Base-by-base conservation (phyloP, 1,140 invertebrate species). In the Solen grandis region DNA sequence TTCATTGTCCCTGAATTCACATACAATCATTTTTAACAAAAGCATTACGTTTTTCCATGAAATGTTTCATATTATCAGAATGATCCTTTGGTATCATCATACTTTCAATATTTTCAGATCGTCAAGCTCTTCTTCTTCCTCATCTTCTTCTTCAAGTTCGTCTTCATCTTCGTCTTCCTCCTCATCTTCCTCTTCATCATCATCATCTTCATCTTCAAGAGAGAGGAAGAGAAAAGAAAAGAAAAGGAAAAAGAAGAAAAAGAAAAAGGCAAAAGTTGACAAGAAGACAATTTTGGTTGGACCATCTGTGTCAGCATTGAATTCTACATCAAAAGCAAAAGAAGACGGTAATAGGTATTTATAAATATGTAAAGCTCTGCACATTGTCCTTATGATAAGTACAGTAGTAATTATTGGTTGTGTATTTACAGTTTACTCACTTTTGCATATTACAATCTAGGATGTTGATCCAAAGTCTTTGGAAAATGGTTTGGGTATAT, bases 191-290 rank as follows among this genome's bases (percentile, higher is more conserved):
- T 81, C 72, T 5, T 81, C 72, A 50, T 76, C 72, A 27, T 76
- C 72, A 22, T 83, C 81, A 79, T 83, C 75, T 59, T 79, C 68
- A 79, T 72, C 59, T 41, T 70, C 62, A 29, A 73, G 36, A 80
- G 41, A 69, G 36, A 29, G 59, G 36, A 78, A 31, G 69, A 70
- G 57, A 31, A 72, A 57, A 57, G 31, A 72, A 25, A 73, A 41
- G 25, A 65, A 70, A 57, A 57, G 35, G 22, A 81, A 62, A 50
- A 69, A 57, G 59, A 81, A 74, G 36, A 73, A 62, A 62, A 70
- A 52, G 57, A 81, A 73, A 35, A 73, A 74, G 31, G 31, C 19
- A 31, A 60, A 50, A 65, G 38, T 62, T 10, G 27, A 8, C 25
- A 50, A 19, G 29, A 66, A 59, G n/a, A 36, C 16, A 35, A 52